Evolutionary conservation across 2,888 invertebrate species (phyloP), one percentile per base, ranked within the genome.

Genomic region (Lycaena phlaeas): DNA sequence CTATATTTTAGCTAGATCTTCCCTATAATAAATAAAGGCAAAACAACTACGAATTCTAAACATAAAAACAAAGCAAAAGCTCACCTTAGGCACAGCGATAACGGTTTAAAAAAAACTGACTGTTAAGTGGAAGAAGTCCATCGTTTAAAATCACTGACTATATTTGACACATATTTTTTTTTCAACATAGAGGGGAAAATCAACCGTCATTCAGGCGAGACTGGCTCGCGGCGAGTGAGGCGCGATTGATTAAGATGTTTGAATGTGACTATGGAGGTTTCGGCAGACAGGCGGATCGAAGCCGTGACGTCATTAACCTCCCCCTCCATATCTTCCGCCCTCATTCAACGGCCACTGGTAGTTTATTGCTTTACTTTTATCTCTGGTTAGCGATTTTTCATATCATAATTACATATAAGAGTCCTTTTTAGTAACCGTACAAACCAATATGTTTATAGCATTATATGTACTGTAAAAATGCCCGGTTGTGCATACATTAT

Each of bases 281-380:
- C 63, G 61, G 69, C 72, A 72, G 69, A 71, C 68, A 64, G 47
- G 63, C 71, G 72, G 72, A 68, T 68, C 68, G 68, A 65, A 63
- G 57, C 34, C 49, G 59, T 78, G 78, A 78, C 79, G 78, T 78
- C 79, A 78, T 47, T 40, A 58, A 56, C 57, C 62, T 56, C 60
- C 53, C 64, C 60, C 64, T 68, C 68, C 68, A 74, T 69, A 72
- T 71, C 72, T 73, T 68, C 72, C 69, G 65, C 64, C 68, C 66
- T 55, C 63, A 67, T 65, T 42, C 40, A 40, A 34, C 40, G 31
- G 25, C 40, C 30, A 40, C 7, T 31, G 11, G 31, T 14, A 40
- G 14, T 22, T 38, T 29, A 30, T 31, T 27, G 14, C 31, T 31
- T 40, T 15, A 14, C n/a, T 37, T 11, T 10, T 17, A 7, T 18